A percentile compares a stretch with the other conserved stretches of the same genome.
phyloP scores from a whole-genome alignment of 2,888 invertebrate genomes.

The Apamea anceps region DNA sequence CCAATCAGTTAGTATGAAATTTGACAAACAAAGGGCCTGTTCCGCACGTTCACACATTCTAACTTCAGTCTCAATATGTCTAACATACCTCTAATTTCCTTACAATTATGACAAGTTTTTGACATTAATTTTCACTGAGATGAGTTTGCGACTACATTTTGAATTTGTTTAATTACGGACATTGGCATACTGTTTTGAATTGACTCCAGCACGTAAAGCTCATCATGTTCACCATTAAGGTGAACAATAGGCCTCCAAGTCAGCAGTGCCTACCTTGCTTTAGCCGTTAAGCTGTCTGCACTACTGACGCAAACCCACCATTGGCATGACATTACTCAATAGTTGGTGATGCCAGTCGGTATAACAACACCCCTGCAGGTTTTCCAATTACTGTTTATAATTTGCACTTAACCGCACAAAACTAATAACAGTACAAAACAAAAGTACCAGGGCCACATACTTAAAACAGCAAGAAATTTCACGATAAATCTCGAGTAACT shows the following conservation, averaged over 20 bases:
- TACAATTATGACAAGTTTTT: background rate
- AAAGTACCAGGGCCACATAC: slow-evolving; percentile 28
- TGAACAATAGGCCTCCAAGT: too few species aligned
- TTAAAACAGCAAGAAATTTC: slow-evolving; percentile 13
- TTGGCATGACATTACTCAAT: background rate
- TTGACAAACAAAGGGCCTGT: background rate
- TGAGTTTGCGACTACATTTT: background rate
- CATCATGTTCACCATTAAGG: too few species aligned
- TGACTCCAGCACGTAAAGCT: background rate
- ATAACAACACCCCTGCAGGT: too few species aligned
- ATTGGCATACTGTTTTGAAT: background rate
- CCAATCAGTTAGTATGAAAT: background rate
- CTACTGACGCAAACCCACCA: background rate
- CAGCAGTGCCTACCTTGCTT: too few species aligned
- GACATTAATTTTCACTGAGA: too few species aligned
- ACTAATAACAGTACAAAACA: background rate
- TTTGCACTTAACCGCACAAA: background rate
- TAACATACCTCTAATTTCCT: background rate
- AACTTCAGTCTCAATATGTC: background rate
- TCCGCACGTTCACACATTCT: background rate
- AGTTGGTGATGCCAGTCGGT: background rate
- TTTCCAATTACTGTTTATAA: background rate
- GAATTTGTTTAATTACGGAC: background rate
- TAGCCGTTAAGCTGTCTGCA: background rate
- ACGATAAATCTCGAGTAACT: slow-evolving; percentile 22